Evolutionary conservation across 2,113 vertebrate species (phyloP), one percentile per base, ranked within the genome.

Genomic region (Ellobius talpinus): DNA sequence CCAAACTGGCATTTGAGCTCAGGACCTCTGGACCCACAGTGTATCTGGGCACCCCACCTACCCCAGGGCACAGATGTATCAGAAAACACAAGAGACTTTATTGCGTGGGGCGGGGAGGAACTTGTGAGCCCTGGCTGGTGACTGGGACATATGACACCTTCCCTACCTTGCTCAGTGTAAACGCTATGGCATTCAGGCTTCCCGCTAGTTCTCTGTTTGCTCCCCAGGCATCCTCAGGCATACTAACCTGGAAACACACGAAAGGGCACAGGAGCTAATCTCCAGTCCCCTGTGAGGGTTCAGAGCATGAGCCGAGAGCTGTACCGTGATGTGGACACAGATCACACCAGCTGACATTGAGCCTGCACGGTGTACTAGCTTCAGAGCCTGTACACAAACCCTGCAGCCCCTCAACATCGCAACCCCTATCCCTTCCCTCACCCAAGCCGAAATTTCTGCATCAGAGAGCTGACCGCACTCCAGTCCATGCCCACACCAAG

Each of bases 101-200:
- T 4, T 16, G 70, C 19, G 3, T 17, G 70, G n/a, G 0, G 68
- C 1, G 9, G 16, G 16, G 16, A 17, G 2, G 1, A 12, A 26
- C 89, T 23, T 7, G 2, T 21, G 47, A 11, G 3, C 63, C 36
- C 23, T 11, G 31, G 79, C 82, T 47, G 47, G 42, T 3, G 33
- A 5, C 70, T 42, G 2, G 39, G 36, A 5, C 55, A 45, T 17
- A 10, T 19, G 26, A 2, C 16, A 4, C 1, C 10, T 23, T 19
- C 58, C 19, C 50, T 1, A 5, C 42, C 29, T 5, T 66, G 42
- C 12, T 33, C 12, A 7, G 63, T 70, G 79, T 78, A 23, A 65
- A 68, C 33, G 65, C 9, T 17, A 0, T 0, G 0, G 45, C 31
- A 11, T 8, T 50, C 42, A 1, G 17, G 66, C 66, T 87, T n/a